A percentile compares a stretch with the other conserved stretches of the same genome.
Conservation (phyloP, 2,113 vertebrate species). For the Nematolebias whitei region DNA sequence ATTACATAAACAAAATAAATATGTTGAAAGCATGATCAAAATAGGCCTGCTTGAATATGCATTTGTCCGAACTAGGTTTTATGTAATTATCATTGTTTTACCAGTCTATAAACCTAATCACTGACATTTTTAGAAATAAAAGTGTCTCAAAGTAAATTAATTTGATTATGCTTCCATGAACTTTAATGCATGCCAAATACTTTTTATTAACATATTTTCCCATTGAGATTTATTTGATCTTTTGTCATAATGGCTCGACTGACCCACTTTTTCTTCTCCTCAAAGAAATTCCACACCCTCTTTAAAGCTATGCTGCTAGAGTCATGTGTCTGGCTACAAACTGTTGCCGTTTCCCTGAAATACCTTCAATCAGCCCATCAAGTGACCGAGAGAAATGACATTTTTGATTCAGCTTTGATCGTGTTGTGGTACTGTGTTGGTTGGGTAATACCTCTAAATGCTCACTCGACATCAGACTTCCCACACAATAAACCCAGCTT, state of each 20-base stretch:
- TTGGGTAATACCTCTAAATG: conserved; percentile 32
- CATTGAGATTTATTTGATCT: conserved; percentile 16
- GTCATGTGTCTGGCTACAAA: conserved; percentile 11
- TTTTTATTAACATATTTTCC: conserved; percentile 17
- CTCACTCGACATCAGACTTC: conserved; percentile 20
- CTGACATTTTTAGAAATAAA: not conserved
- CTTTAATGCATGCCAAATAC: conserved; percentile 2
- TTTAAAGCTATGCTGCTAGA: conserved; percentile 12
- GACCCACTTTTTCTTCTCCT: not conserved
- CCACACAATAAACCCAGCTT: conserved; percentile 24
- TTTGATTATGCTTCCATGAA: not conserved
- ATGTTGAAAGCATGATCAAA: not conserved
- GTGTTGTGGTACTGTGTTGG: conserved; percentile 12
- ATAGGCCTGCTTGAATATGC: not conserved
- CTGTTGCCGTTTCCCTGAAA: not conserved
- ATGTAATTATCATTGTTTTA: not conserved
- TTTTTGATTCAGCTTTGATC: conserved; percentile 41
- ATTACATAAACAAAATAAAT: too few species aligned
- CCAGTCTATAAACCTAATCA: not conserved
- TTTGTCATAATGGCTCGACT: not conserved
- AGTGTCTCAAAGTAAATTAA: too few species aligned
- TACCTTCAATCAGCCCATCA: conserved; percentile 11
- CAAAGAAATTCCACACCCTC: conserved; percentile 1
- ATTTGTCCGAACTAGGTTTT: not conserved
- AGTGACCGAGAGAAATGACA: conserved; percentile 17